A percentile compares a stretch with the other conserved stretches of the same genome.
These are phyloP conservation scores for Typhlichthys subterraneus DNA, from an alignment of 2,797 vertebrate species.

Conservation along the genomic window DNA sequence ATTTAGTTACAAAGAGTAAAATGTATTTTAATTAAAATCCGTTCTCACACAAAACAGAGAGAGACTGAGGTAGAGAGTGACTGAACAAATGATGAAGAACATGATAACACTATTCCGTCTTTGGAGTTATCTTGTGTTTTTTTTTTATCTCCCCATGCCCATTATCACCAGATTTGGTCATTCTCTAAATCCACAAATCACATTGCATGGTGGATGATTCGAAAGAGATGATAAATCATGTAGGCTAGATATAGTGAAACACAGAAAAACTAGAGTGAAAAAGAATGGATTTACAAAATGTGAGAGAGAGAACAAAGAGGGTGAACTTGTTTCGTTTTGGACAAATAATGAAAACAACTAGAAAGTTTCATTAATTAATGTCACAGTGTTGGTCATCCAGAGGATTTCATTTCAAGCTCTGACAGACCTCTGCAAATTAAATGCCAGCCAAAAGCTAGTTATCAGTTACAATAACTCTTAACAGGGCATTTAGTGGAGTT, in stretches of 20 bases:
- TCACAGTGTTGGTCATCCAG: background rate
- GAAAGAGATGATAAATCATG: constrained; percentile 9
- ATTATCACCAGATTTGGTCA: constrained; percentile 39
- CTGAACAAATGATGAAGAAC: constrained; percentile 5
- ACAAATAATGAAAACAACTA: too few species aligned
- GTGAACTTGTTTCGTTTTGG: too few species aligned
- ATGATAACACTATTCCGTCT: constrained; percentile 45
- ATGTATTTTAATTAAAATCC: too few species aligned
- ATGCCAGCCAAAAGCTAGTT: too few species aligned
- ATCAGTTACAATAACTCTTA: too few species aligned
- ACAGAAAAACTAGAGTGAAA: background rate
- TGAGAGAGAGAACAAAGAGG: background rate
- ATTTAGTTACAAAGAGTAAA: too few species aligned
- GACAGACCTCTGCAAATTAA: too few species aligned
- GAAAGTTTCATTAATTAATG: background rate
- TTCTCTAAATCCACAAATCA: constrained; percentile 44
- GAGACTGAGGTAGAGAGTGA: background rate
- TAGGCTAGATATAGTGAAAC: background rate
- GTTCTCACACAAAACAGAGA: background rate
- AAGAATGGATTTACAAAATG: background rate
- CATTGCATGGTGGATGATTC: constrained; percentile 22
- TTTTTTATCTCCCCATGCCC: constrained; percentile 48
- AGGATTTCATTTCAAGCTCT: background rate
- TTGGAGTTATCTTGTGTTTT: constrained; percentile 38
- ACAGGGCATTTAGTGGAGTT: too few species aligned